Percentiles rank a stretch among this genome's conserved stretches.
Conservation (phyloP, 2,797 vertebrate genomes). For the Graptemys geographica region DNA sequence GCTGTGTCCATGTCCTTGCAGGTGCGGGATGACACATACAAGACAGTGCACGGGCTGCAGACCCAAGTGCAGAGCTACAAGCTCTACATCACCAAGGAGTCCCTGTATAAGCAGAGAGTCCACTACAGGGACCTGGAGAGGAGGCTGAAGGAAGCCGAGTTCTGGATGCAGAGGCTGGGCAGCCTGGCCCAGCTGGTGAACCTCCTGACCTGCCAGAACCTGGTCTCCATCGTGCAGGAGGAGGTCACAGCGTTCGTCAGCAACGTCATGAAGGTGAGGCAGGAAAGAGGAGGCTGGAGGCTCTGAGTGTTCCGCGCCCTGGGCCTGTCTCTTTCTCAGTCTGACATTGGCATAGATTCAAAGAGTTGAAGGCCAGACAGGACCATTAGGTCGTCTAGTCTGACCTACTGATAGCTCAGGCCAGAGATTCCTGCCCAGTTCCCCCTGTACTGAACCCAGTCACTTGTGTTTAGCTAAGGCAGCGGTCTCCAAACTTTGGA, state of each 20-base stretch:
- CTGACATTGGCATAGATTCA: neutral
- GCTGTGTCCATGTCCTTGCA: conserved; percentile 51
- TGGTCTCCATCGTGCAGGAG: conserved; percentile 76
- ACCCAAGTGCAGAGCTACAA: conserved; percentile 67
- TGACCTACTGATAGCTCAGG: neutral
- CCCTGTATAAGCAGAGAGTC: conserved; percentile 74
- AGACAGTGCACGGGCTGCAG: conserved; percentile 78
- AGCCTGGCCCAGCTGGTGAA: conserved; percentile 82
- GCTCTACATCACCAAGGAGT: conserved; percentile 41
- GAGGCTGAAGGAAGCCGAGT: conserved; percentile 69
- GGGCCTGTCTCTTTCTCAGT: neutral
- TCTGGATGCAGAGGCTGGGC: conserved; percentile 78
- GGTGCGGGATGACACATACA: conserved; percentile 83
- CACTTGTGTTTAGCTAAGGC: too few relatives aligned
- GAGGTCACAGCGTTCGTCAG: conserved; percentile 79
- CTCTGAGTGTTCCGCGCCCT: neutral
- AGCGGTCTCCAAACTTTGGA: too few relatives aligned
- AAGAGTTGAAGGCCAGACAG: too few relatives aligned
- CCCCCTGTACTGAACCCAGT: neutral
- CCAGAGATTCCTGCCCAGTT: neutral
- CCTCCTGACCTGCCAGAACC: conserved; percentile 83
- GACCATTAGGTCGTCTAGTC: too few relatives aligned
- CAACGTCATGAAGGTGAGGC: conserved; percentile 81
- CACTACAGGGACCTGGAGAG: conserved; percentile 66
- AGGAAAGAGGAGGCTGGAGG: neutral